phyloP scores from a whole-genome alignment of 2,888 invertebrate genomes.

The Hermaeophaga mercurialis region DNA sequence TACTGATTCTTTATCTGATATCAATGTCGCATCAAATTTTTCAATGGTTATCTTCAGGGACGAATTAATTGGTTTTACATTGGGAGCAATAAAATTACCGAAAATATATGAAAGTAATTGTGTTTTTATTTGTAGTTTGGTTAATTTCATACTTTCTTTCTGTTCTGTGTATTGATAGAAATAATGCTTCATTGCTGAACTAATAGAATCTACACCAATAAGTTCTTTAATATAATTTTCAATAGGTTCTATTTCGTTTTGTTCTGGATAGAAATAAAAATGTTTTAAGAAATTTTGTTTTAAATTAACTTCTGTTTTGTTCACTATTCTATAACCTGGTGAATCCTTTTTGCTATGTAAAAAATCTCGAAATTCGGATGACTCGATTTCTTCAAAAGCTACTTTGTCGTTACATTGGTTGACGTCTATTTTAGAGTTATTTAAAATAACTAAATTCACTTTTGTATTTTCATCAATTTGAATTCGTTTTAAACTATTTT shows the following conservation, averaged over 20 bases:
- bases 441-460: constrained; percentile 14
- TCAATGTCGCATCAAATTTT: constrained; percentile 10
- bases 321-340: constrained; percentile 6
- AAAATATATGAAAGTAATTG: constrained; percentile 2
- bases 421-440: constrained; percentile 6
- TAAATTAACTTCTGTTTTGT: constrained; percentile 14
- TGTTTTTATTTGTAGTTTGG: constrained; percentile 9
- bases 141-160: constrained; percentile 4
- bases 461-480: background rate
- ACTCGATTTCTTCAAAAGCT: background rate
- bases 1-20: constrained; percentile 14
- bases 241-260: constrained; percentile 8
- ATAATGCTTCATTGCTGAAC: background rate
- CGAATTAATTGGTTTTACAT: background rate
- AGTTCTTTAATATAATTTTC: background rate
- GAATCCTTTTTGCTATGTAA: constrained; percentile 3
- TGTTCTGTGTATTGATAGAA: constrained; percentile 14
- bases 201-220: background rate
- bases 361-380: constrained; percentile 8
- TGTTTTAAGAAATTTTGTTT: constrained; percentile 8
- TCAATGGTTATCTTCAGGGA: background rate
- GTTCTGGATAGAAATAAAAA: constrained; percentile 23
- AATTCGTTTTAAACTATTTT: constrained; percentile 1
- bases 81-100: constrained; percentile 11
- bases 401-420: constrained; percentile 8